A percentile compares a stretch with the other conserved stretches of the same genome.
These are phyloP conservation scores for Apodemia hepburni DNA, from an alignment of 2,888 invertebrate genomes.

Conservation along the genomic window DNA sequence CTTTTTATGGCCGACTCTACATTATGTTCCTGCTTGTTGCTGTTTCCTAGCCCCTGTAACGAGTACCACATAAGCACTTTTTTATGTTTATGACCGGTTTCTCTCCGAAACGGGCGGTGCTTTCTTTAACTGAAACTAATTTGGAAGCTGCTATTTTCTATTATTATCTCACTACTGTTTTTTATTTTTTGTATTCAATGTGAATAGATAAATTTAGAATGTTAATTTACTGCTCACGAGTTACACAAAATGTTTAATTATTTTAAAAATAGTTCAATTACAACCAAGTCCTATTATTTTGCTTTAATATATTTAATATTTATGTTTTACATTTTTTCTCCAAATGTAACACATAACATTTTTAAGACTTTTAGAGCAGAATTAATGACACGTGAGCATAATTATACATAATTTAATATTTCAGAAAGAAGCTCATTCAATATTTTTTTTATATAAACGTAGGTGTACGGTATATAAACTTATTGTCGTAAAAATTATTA, in stretches of 20 bases:
- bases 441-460: too few relatives aligned
- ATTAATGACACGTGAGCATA: too few relatives aligned
- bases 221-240: constrained; percentile 17
- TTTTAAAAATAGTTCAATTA: constrained; percentile 29
- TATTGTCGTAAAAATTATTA: too few relatives aligned
- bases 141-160: constrained; percentile 43
- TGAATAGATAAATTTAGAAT: neutral
- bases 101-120: constrained; percentile 56
- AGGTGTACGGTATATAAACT: too few relatives aligned
- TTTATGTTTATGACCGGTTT: constrained; percentile 71
- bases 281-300: too few relatives aligned
- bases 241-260: constrained; percentile 10
- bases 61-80: constrained; percentile 74
- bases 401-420: too few relatives aligned
- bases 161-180: constrained; percentile 33
- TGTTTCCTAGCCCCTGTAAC: constrained; percentile 65
- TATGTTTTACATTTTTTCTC: too few relatives aligned
- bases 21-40: constrained; percentile 70
- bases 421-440: too few relatives aligned
- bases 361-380: too few relatives aligned
- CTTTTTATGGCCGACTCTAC: constrained; percentile 72
- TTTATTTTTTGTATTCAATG: constrained; percentile 22
- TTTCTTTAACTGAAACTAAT: constrained; percentile 60
- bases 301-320: too few relatives aligned
- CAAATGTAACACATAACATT: too few relatives aligned